Evolutionary conservation across 2,797 vertebrate genomes (phyloP).

Genomic region (Lacerta bilineata): DNA sequence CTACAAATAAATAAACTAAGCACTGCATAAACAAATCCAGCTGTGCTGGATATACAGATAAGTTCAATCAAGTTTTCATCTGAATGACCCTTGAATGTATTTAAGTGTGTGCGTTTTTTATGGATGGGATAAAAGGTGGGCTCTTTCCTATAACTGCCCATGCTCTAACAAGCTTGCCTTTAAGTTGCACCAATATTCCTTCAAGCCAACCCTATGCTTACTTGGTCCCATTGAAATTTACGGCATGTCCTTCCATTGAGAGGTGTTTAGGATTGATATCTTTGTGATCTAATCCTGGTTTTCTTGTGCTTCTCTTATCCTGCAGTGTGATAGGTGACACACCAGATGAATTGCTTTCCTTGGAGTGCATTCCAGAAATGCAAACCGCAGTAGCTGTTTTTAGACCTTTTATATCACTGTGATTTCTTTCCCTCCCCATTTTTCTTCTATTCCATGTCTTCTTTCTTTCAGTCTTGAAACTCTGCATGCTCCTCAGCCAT

Average conservation of each 20-base stretch:
- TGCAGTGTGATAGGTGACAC: not conserved
- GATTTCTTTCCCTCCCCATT: slow-evolving; percentile 25
- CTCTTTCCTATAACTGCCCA: not conserved
- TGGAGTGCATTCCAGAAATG: slow-evolving; percentile 1
- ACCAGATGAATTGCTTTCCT: slow-evolving; percentile 17
- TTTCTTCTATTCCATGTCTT: slow-evolving; percentile 10
- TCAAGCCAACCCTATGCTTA: not conserved
- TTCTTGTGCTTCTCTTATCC: slow-evolving; percentile 8
- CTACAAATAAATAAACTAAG: too few species aligned
- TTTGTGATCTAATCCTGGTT: not conserved
- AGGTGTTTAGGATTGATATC: not conserved
- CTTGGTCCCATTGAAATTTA: not conserved
- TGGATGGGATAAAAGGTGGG: not conserved
- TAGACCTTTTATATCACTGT: slow-evolving; percentile 13
- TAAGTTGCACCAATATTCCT: not conserved
- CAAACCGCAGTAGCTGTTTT: slow-evolving; percentile 6
- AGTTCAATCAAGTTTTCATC: not conserved
- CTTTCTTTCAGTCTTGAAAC: slow-evolving; percentile 11
- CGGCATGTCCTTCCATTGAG: not conserved
- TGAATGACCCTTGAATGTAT: not conserved
- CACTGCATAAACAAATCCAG: not conserved
- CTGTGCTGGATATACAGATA: not conserved
- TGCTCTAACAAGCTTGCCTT: not conserved
- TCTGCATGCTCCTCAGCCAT: not conserved
- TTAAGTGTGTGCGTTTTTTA: not conserved